phyloP scores from a whole-genome alignment of 2,113 vertebrate genomes.

The Phaethon lepturus region DNA sequence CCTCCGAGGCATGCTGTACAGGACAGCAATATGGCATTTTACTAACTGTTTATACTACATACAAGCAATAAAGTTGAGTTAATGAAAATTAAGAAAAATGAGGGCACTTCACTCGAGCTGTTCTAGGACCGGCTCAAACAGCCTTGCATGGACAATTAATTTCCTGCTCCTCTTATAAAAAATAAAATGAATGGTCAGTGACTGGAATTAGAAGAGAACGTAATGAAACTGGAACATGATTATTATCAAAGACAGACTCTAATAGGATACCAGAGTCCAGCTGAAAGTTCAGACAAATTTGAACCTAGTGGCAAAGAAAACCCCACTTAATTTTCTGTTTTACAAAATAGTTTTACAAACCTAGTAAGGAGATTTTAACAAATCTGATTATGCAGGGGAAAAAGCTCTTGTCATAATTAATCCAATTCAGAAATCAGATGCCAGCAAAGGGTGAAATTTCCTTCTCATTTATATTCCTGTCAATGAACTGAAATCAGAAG shows the following conservation, averaged over 20 bases:
- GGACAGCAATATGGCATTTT: not conserved
- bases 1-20: not conserved
- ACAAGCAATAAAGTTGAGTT: not conserved
- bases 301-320: not conserved
- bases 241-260: not conserved
- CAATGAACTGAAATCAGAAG: not conserved
- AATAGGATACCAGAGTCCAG: not conserved
- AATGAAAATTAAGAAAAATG: constrained; percentile 27
- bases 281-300: not conserved
- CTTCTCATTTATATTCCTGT: constrained; percentile 19
- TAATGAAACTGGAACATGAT: not conserved
- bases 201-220: constrained; percentile 6
- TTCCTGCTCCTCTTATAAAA: not conserved
- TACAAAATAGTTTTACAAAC: not conserved
- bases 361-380: not conserved
- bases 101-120: not conserved
- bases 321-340: not conserved
- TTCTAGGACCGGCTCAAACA: not conserved
- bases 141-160: not conserved
- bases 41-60: not conserved
- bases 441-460: constrained; percentile 11
- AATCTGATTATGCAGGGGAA: not conserved
- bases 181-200: not conserved
- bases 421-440: constrained; percentile 6
- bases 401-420: constrained; percentile 8